A percentile compares a stretch with the other conserved stretches of the same genome.
Conservation (phyloP, 1,140 invertebrate genomes). For the Trinorchestia longiramus region DNA sequence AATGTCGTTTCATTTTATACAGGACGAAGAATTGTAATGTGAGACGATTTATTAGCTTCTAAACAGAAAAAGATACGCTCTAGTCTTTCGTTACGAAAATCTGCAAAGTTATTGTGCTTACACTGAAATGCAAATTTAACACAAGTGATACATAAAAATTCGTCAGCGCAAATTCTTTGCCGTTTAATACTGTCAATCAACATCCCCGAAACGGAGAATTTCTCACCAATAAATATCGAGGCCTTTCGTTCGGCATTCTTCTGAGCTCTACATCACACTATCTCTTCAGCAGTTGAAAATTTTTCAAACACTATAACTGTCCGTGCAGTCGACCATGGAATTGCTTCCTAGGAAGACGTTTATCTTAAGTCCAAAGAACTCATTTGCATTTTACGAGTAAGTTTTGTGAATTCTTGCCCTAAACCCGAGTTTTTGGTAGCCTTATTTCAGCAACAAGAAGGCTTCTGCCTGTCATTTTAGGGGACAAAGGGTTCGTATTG, state of each 20-base stretch:
- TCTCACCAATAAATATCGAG: not conserved
- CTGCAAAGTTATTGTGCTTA: too few relatives aligned
- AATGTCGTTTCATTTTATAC: too few relatives aligned
- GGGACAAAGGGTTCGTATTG: not conserved
- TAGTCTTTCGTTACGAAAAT: too few relatives aligned
- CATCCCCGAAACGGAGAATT: too few relatives aligned
- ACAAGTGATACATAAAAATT: too few relatives aligned
- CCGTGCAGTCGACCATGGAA: not conserved
- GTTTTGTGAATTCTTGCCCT: not conserved
- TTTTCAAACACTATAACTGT: not conserved
- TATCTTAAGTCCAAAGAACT: not conserved
- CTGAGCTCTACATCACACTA: not conserved
- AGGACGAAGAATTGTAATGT: too few relatives aligned
- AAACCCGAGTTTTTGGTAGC: not conserved
- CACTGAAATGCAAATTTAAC: too few relatives aligned
- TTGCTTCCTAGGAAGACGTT: not conserved
- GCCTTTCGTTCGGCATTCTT: not conserved
- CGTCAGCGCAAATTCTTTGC: too few relatives aligned
- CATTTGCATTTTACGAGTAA: not conserved
- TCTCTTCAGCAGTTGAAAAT: not conserved
- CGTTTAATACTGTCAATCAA: too few relatives aligned
- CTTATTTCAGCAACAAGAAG: not conserved
- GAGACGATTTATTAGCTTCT: too few relatives aligned
- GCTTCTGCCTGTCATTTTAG: not conserved
- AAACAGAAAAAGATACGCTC: too few relatives aligned